Conservation (phyloP, 1,140 invertebrate species). For the Amyelois transitella region DNA sequence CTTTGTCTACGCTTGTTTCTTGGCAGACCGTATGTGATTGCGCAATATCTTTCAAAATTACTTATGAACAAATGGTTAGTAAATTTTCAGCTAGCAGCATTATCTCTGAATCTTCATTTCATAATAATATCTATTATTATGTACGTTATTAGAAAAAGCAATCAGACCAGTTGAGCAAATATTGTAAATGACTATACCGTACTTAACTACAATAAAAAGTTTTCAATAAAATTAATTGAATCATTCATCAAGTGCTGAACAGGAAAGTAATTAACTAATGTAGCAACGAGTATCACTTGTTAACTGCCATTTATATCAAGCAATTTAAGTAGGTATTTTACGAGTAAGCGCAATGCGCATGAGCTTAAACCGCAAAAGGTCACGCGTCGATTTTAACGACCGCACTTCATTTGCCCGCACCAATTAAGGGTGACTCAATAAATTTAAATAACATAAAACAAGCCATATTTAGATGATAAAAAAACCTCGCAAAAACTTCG, state of each 20-base stretch:
- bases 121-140: too few relatives aligned
- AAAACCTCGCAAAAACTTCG: constrained; percentile 51
- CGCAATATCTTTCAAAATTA: too few relatives aligned
- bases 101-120: too few relatives aligned
- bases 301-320: background rate
- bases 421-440: constrained; percentile 60
- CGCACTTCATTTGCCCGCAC: constrained; percentile 41
- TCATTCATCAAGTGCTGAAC: background rate
- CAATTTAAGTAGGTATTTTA: background rate
- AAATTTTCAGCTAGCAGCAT: too few relatives aligned
- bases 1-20: too few relatives aligned
- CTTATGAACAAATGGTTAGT: too few relatives aligned
- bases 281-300: background rate
- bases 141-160: too few relatives aligned
- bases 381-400: constrained; percentile 32
- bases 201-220: background rate
- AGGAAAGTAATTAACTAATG: background rate
- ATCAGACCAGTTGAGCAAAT: too few relatives aligned
- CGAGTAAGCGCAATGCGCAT: background rate
- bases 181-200: too few relatives aligned
- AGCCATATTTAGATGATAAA: constrained; percentile 33
- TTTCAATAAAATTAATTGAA: background rate
- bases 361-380: constrained; percentile 16
- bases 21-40: too few relatives aligned
- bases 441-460: constrained; percentile 47